Evolutionary conservation across 2,797 vertebrate species (phyloP).

Genomic region (Scomberomorus guttatus): DNA sequence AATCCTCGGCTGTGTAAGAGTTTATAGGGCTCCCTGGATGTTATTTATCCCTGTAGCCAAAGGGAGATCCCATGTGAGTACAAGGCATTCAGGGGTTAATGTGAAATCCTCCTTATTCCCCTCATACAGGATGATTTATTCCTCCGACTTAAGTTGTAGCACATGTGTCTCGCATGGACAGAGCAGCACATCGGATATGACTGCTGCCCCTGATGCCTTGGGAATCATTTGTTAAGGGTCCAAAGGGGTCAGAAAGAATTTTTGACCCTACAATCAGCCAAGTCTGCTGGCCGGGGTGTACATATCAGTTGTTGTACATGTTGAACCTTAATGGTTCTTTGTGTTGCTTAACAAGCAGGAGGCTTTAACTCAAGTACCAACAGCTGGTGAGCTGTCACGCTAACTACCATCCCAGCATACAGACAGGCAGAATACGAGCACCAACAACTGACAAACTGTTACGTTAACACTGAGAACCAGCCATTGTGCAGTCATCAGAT

Average conservation of each 20-base stretch:
- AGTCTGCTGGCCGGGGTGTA: slow-evolving; percentile 32
- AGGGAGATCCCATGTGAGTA: slow-evolving; percentile 79
- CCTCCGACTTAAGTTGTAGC: slow-evolving; percentile 83
- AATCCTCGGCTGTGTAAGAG: slow-evolving; percentile 77
- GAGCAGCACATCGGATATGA: slow-evolving; percentile 79
- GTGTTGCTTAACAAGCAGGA: slow-evolving; percentile 55
- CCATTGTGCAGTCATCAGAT: slow-evolving; percentile 57
- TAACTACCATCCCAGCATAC: slow-evolving; percentile 35
- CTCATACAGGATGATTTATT: slow-evolving; percentile 85
- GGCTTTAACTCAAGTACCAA: slow-evolving; percentile 58
- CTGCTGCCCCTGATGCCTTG: slow-evolving; percentile 71
- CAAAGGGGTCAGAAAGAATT: slow-evolving; percentile 67
- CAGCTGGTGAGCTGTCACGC: slow-evolving; percentile 64
- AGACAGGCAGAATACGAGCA: slow-evolving; percentile 26
- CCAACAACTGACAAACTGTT: slow-evolving; percentile 34
- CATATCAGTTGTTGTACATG: slow-evolving; percentile 54
- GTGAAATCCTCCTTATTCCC: slow-evolving; percentile 83
- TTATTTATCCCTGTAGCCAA: slow-evolving; percentile 83
- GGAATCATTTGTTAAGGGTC: slow-evolving; percentile 79
- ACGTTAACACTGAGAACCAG: slow-evolving; percentile 29
- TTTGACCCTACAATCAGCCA: slow-evolving; percentile 70
- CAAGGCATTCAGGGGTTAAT: slow-evolving; percentile 84
- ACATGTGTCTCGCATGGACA: slow-evolving; percentile 84
- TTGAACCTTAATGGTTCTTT: slow-evolving; percentile 49
- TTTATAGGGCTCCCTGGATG: slow-evolving; percentile 78